These are phyloP conservation scores for Lepus townsendii DNA, from an alignment of 2,797 vertebrate species.

Conservation along the genomic window DNA sequence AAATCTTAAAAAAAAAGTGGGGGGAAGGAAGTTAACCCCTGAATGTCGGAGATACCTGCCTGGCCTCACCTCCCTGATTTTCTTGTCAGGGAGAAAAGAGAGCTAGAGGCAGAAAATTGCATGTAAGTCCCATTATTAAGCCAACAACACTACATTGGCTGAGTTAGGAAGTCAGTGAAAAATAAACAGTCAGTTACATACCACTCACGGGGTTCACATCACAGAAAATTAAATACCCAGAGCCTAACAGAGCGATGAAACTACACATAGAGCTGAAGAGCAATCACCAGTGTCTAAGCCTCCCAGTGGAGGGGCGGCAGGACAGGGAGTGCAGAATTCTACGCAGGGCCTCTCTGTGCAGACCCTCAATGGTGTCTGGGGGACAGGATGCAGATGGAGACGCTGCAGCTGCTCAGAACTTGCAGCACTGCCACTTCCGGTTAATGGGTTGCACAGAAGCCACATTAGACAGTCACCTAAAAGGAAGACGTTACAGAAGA, in stretches of 20 bases:
- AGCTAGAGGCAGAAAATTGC: conserved; percentile 27
- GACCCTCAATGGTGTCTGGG: not conserved
- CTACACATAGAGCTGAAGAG: not conserved
- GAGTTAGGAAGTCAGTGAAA: not conserved
- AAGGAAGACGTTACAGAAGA: not conserved
- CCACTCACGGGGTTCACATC: not conserved
- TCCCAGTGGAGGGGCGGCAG: not conserved
- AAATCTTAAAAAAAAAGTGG: not conserved
- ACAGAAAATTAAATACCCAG: not conserved
- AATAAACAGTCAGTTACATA: not conserved
- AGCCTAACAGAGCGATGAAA: conserved; percentile 20
- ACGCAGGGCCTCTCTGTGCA: not conserved
- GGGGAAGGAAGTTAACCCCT: not conserved
- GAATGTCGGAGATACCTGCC: not conserved
- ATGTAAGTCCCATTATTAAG: not conserved
- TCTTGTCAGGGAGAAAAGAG: conserved; percentile 18
- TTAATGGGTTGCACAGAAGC: not conserved
- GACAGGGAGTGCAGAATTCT: not conserved
- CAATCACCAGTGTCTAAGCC: not conserved
- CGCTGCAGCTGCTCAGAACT: not conserved
- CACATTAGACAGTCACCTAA: not conserved
- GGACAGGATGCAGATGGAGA: not conserved
- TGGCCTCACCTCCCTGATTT: not conserved
- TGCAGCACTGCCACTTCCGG: not conserved
- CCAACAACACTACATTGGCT: not conserved